Base-by-base conservation (phyloP, 2,113 vertebrate genomes). In the Burhinus bistriatus region DNA sequence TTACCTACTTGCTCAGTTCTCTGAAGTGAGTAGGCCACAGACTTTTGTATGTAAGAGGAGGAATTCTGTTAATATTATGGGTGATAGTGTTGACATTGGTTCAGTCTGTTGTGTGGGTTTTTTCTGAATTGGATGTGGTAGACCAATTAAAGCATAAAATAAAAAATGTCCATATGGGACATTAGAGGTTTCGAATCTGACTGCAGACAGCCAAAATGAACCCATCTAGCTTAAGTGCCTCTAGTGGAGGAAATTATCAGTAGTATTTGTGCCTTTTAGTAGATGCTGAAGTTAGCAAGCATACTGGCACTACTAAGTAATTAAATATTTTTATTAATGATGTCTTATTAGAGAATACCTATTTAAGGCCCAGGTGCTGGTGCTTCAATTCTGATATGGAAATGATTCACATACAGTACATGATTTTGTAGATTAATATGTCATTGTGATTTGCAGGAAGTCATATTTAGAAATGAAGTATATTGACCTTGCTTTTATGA, bases 371-470 rank as follows among this genome's bases (percentile, higher is more conserved):
- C 12, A 81, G n/a, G 19, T 89, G 44, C 61, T 83, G 25, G 6
- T 65, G 14, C 32, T 95, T 36, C 29, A 76, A 5, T 54, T 90
- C 29, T 66, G 36, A 29, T 80, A 42, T 16, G 23, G 51, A 83
- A 85, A 40, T 62, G 14, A 76, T 85, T 93, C 15, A 27, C 38
- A n/a, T 87, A 21, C 21, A 58, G 8, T 54, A 29, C 84, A 34
- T 25, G 19, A 58, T 82, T 87, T 49, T 83, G 49, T 62, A 62
- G 59, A 68, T 95, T 57, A 84, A 55, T 57, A 32, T 45, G 36
- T 87, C 81, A 32, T 54, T 92, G 77, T 89, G 61, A 87, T 94
- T 95, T 95, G 30, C 83, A 76, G 73, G 66, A 96, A 93, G 66
- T 69, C 45, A 36, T 77, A 61, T 79, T 95, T 89, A 85, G 81